These are phyloP conservation scores for Gasteruption jaculator DNA, from an alignment of 2,888 invertebrate genomes.

Conservation along the genomic window DNA sequence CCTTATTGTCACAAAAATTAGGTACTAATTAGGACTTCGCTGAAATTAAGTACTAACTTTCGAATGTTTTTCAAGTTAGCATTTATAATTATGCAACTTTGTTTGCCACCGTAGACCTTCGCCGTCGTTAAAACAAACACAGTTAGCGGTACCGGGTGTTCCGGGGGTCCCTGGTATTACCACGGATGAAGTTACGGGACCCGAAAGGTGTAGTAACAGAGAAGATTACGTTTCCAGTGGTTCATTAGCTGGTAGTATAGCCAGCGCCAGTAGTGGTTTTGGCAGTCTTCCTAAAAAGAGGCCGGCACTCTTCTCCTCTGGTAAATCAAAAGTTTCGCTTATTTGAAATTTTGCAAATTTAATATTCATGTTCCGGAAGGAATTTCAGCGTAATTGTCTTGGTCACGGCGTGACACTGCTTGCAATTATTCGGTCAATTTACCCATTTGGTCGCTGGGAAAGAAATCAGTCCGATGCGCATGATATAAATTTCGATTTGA, in stretches of 20 bases:
- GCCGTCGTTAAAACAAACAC: constrained; percentile 59
- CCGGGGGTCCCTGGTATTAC: constrained; percentile 42
- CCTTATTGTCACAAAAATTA: too few species aligned
- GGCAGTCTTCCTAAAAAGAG: constrained; percentile 78
- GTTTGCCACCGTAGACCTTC: constrained; percentile 57
- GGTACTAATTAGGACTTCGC: too few species aligned
- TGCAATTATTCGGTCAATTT: neutral
- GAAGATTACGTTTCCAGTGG: constrained; percentile 60
- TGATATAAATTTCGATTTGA: too few species aligned
- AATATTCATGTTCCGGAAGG: too few species aligned
- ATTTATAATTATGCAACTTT: too few species aligned
- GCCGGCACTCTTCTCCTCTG: constrained; percentile 59
- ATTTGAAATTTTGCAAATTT: too few species aligned
- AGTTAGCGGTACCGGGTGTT: constrained; percentile 51
- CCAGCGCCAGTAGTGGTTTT: constrained; percentile 80
- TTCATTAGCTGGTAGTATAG: constrained; percentile 60
- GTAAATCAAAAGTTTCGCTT: constrained; percentile 36
- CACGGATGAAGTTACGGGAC: constrained; percentile 38
- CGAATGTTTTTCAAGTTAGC: too few species aligned
- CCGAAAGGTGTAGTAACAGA: constrained; percentile 50
- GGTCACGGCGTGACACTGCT: too few species aligned
- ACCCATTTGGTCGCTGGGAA: too few species aligned
- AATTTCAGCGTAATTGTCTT: too few species aligned
- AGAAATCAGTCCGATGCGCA: too few species aligned
- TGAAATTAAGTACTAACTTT: too few species aligned